Evolutionary conservation across 2,113 vertebrate species (phyloP).

Genomic region (Tyrannus savana): DNA sequence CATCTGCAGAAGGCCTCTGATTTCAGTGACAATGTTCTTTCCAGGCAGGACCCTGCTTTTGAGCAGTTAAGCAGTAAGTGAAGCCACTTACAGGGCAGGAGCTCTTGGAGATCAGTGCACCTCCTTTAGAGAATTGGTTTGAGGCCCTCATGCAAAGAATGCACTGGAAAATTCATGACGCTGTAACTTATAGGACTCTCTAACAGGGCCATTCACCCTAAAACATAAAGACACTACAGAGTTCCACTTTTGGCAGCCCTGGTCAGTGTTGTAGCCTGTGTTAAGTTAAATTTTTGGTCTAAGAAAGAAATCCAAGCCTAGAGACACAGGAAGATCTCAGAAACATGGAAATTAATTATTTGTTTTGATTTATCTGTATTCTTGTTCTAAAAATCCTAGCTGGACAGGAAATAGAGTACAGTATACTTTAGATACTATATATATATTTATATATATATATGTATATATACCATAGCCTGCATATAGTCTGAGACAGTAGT

Average conservation of each 20-base stretch:
- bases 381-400: not conserved
- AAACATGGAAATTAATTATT: not conserved
- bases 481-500: not conserved
- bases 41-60: not conserved
- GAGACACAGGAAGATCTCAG: not conserved
- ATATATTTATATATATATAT: too few species aligned
- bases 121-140: not conserved
- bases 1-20: not conserved
- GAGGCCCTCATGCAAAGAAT: not conserved
- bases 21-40: not conserved
- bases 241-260: not conserved
- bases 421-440: not conserved
- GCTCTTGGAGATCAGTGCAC: not conserved
- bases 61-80: not conserved
- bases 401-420: not conserved
- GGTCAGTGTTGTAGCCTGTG: not conserved
- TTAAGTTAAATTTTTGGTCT: not conserved
- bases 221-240: accelerated
- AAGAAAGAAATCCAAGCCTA: not conserved
- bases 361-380: not conserved
- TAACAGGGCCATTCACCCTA: not conserved
- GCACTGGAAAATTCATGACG: not conserved
- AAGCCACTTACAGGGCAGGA: not conserved
- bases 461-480: not conserved
- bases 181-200: not conserved